phyloP scores from a whole-genome alignment of 1,140 invertebrate genomes.

The Araneus ventricosus region DNA sequence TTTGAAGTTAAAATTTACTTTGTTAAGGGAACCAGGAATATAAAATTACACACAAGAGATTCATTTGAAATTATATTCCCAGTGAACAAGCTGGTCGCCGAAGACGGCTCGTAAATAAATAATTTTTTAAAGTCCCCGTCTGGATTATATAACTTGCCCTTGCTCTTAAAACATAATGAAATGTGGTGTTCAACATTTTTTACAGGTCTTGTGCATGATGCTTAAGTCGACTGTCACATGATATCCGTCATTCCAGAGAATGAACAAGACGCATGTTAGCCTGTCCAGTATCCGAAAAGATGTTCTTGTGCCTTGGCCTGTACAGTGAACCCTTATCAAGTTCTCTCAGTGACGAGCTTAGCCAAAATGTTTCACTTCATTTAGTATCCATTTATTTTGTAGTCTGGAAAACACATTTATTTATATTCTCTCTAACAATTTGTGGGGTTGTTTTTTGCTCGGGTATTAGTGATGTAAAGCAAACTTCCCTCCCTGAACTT shows the following conservation, averaged over 20 bases:
- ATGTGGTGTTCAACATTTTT: too few relatives aligned
- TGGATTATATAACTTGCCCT: too few relatives aligned
- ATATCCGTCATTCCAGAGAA: neutral
- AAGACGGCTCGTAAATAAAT: too few relatives aligned
- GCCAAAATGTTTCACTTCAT: constrained; percentile 32
- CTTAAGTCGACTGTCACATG: neutral
- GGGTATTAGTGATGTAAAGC: neutral
- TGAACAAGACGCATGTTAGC: neutral
- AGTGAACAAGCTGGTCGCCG: too few relatives aligned
- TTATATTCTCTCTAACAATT: neutral
- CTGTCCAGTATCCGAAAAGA: neutral
- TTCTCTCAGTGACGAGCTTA: neutral
- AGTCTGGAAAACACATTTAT: constrained; percentile 1
- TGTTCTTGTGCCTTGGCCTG: neutral
- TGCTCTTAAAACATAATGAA: too few relatives aligned
- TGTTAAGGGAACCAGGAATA: too few relatives aligned
- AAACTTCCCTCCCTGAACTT: too few relatives aligned
- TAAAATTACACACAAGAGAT: too few relatives aligned
- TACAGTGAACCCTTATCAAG: neutral
- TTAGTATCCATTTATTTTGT: neutral
- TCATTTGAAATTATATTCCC: too few relatives aligned
- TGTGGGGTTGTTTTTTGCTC: neutral
- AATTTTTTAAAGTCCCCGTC: too few relatives aligned
- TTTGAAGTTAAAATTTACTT: too few relatives aligned
- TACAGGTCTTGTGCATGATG: neutral